Evolutionary conservation across 2,888 invertebrate species (phyloP), one percentile per base, ranked within the genome.

Genomic region (Mythimna albipuncta): DNA sequence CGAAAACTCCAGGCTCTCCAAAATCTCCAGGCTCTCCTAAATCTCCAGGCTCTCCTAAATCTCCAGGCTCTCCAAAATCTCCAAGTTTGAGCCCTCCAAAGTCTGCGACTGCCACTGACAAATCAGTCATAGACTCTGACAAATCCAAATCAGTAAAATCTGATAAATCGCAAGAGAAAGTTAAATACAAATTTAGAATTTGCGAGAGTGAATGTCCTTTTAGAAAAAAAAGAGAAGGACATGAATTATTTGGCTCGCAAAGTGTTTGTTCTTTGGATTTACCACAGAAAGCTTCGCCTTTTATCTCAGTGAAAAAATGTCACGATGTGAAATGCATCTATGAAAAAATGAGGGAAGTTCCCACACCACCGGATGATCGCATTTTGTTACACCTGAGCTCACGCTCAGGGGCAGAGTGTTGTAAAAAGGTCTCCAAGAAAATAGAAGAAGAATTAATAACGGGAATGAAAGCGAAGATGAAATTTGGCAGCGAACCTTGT

Each of bases 361-460:
- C 89, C 2, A 59, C 86, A 38, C 86, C 88, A 52, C 88, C 88
- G 2, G 93, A 94, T 72, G 89, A 92, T 11, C 85, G 90, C 13
- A 87, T 93, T 65, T 77, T 92, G 57, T 68, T 95, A 80, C 89
- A 93, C 74, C 67, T 93, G 47, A 83, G 82, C 35, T 89, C 84
- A 79, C 63, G 89, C 7, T 41, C 21, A 21, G 83, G 85, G 63
- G 84, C 77, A 54, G 81, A 89, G 38, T 93, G 93, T 76, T 94
- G 94, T 77, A 6, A 52, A 2, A 72, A 83, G 26, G 63, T 85
- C 10, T 77, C 83, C n/a, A 81, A 91, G 65, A 89, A 90, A 75
- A 82, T 93, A 19, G 93, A 94, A 19, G 93, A 94, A 75, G 77
- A 93, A 71, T 86, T 94, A 0, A 74, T 90, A 7, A 92, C 93